Base-by-base conservation (phyloP, 2,888 invertebrate genomes). In the Sepiola atlantica region DNA sequence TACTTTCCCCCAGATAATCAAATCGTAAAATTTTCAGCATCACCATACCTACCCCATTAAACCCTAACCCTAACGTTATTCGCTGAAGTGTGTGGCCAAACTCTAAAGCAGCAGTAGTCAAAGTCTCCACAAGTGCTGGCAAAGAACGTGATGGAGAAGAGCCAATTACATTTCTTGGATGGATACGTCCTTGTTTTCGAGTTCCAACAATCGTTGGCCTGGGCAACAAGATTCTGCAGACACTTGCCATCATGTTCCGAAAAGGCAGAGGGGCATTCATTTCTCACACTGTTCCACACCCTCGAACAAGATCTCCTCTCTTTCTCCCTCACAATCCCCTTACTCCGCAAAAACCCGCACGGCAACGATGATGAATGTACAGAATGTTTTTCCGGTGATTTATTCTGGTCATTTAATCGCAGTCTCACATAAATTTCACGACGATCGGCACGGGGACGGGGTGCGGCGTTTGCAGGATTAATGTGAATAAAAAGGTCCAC, bases 151-250 rank as follows among this genome's bases (percentile, higher is more conserved):
- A 77, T 77, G 77, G 77, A 77, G 77, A 77, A 18, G 18, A 77
- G 77, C 77, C 77, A 77, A 77, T 77, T 32, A 77, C 77, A 77
- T 77, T 77, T 77, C 77, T 20, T 77, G 77, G 77, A 77, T 77
- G 77, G 77, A 18, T 77, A 77, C 77, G 32, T 32, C 77, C n/a
- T 77, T 3, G 77, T n/a, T 77, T 77, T n/a, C n/a, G 16, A n/a
- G 77, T 77, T 77, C 77, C 77, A 77, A 77, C 77, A 77, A 16
- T 32, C 18, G n/a, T 14, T 32, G 77, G n/a, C 14, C 77, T 1
- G 32, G 18, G 77, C 16, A 12, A 77, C 14, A 18, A 77, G 77
- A 77, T 77, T 77, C 18, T 18, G 14, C 77, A 14, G 77, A 77
- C n/a, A 32, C n/a, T 77, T n/a, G 77, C 77, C 61, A 61, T 28